Conservation (phyloP, 2,113 vertebrate genomes). For the Balaeniceps rex region DNA sequence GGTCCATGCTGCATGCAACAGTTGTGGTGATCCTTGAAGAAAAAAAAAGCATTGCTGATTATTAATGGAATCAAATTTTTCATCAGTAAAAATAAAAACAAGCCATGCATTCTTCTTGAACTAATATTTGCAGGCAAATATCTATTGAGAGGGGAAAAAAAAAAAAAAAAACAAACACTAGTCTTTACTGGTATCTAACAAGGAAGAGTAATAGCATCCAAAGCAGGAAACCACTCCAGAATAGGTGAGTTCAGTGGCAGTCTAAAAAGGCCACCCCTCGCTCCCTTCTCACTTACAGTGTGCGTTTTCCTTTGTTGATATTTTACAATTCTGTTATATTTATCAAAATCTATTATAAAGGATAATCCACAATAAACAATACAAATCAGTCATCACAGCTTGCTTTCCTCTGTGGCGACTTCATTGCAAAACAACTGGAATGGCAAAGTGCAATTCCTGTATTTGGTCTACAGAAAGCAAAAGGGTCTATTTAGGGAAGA, state of each 20-base stretch:
- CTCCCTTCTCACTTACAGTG: not conserved
- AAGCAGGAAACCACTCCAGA: not conserved
- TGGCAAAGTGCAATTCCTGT: not conserved
- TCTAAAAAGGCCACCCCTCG: not conserved
- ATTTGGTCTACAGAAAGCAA: not conserved
- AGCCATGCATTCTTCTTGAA: not conserved
- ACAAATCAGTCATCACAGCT: not conserved
- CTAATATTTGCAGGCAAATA: not conserved
- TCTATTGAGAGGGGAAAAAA: not conserved
- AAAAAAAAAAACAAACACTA: not conserved
- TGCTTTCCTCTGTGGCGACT: not conserved
- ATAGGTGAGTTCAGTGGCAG: not conserved
- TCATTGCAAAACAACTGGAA: not conserved
- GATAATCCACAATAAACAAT: not conserved
- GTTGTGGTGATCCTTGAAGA: conserved; percentile 84
- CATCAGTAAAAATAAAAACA: not conserved
- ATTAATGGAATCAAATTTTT: not conserved
- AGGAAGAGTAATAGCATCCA: not conserved
- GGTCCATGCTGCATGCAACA: conserved; percentile 90
- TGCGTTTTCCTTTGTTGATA: not conserved
- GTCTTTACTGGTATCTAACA: not conserved
- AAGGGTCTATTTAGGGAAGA: not conserved
- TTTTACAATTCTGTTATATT: not conserved
- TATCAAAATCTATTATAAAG: not conserved
- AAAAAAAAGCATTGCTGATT: not conserved